Evolutionary conservation across 2,797 vertebrate species (phyloP), one percentile per base, ranked within the genome.

Genomic region (Xyrichtys novacula): DNA sequence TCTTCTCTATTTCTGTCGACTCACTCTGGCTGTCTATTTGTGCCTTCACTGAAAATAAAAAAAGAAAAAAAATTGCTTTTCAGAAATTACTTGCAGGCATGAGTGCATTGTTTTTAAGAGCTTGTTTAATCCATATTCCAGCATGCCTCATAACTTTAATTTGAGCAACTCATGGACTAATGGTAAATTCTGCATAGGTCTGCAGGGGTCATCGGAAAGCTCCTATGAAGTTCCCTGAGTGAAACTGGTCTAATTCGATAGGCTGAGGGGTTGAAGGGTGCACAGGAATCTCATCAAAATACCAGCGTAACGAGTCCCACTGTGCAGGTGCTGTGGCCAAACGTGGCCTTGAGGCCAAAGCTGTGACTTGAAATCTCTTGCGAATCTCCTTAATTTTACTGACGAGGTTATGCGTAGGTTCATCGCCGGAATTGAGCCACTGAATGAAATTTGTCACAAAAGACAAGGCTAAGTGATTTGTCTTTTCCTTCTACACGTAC

Each of bases 271-370:
- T 65, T 67, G n/a, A 76, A 34, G 65, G 36, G 56, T 64, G 32
- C 62, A 68, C 31, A 50, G 43, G 29, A 54, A 59, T 49, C 52
- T 82, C 56, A 70, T 77, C 57, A 83, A 81, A 88, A 84, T 78
- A 62, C 73, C 50, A 65, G 62, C 4, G 2, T 84, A 85, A 76
- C 29, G 31, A 74, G 76, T 76, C 76, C 48, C 78, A 58, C 0
- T 34, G 61, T 65, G 76, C 59, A 50, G 56, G 40, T 44, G 36
- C 65, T 47, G 48, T 55, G 42, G 74, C 40, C 54, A 65, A 73
- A 66, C 1, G 5, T 66, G 47, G 47, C 65, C 57, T 70, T 15
- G n/a, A 75, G 67, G 50, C 31, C 59, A 63, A 23, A 62, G 63
- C 0, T 12, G 46, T 57, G 58, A 54, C 42, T 29, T 65, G 14